Percentiles rank a stretch among this genome's conserved stretches.
Evolutionary conservation across 2,888 invertebrate species (phyloP).

Genomic region (Lochmaea crataegi): DNA sequence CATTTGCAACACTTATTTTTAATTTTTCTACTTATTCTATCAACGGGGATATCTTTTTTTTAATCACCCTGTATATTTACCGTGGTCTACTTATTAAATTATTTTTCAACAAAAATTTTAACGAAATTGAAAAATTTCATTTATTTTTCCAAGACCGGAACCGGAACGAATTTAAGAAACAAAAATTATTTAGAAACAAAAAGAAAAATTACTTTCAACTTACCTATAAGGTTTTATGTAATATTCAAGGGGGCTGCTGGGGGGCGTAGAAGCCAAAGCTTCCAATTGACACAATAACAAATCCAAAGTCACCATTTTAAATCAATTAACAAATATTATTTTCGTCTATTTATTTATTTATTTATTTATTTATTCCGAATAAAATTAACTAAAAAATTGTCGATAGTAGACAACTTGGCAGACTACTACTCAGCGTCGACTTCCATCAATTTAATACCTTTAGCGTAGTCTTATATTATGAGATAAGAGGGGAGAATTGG

Average conservation of each 20-base stretch:
- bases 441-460: conserved; percentile 40
- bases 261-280: conserved; percentile 36
- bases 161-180: too few species aligned
- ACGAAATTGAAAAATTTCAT: conserved; percentile 3
- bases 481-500: conserved; percentile 40
- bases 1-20: too few species aligned
- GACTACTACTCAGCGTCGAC: conserved; percentile 36
- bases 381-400: conserved; percentile 12
- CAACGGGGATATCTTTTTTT: too few species aligned
- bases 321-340: conserved; percentile 7
- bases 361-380: not conserved
- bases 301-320: conserved; percentile 42
- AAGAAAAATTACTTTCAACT: conserved; percentile 4
- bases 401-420: conserved; percentile 15
- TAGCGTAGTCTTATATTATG: conserved; percentile 38
- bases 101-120: too few species aligned
- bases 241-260: not conserved
- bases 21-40: not conserved
- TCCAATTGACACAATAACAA: conserved; percentile 45
- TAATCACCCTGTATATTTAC: too few species aligned
- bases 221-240: conserved; percentile 21
- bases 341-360: not conserved
- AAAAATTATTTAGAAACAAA: not conserved
- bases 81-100: too few species aligned
- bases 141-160: too few species aligned